Base-by-base conservation (phyloP, 1,140 invertebrate species). In the Anoplophora glabripennis region DNA sequence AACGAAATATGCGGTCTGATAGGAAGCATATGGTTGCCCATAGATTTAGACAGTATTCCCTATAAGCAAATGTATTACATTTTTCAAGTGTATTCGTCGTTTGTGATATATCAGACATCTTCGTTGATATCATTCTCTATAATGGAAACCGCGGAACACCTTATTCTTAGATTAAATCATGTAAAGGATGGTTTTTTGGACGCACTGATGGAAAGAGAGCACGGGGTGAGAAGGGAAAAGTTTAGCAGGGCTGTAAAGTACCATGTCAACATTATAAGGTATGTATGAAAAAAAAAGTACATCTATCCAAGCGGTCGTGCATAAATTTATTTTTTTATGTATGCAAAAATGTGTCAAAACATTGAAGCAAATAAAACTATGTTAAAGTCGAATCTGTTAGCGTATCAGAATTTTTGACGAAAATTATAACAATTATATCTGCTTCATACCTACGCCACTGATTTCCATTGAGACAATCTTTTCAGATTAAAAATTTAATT, bases 1-100 rank as follows among this genome's bases (percentile, higher is more conserved):
- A 28, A 12, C 12, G 52, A 54, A 42, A 28, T 54, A 0, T 54
- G 52, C 44, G 52, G 52, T n/a, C 21, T 54, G 44, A 14, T 40
- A 21, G 9, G 11, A 28, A 5, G 21, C 21, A 45, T 41, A 10
- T 54, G 52, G 52, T 28, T 54, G 7, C 52, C 52, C n/a, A 44
- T 54, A 9, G 40, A 35, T 18, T 54, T 15, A n/a, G 52, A 54
- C 34, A 33, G 44, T 44, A 34, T 42, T 35, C 52, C 52, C 9
- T 17, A 44, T 3, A 45, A 54, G 34, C 17, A 34, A 21, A 10
- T 54, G 10, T 38, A 44, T 14, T 54, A 54, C 12, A n/a, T 18
- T 44, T 42, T 54, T 34, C 18, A 54, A 41, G 38, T 15, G 1
- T 54, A 54, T 41, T 28, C 52, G 0, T 33, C 15, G 12, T 44